Conservation (phyloP, 2,888 invertebrate genomes). For the Blastobasis lacticolella region DNA sequence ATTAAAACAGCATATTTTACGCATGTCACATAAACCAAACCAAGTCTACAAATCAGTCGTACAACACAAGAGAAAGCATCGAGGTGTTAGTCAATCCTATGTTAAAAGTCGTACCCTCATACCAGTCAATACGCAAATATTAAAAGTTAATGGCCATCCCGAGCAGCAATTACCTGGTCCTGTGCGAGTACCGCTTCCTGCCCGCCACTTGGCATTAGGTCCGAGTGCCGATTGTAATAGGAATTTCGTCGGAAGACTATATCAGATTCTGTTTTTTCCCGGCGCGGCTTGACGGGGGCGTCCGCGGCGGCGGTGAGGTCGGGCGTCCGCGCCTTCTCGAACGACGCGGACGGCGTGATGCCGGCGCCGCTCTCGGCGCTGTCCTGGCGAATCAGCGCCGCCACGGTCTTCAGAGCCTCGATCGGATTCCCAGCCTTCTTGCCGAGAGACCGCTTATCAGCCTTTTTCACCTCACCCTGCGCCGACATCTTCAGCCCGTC, state of each 20-base stretch:
- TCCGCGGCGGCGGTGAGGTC: constrained; percentile 45
- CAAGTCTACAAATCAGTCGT: constrained; percentile 5
- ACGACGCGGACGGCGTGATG: constrained; percentile 44
- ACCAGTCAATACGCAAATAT: constrained; percentile 50
- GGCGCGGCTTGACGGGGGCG: constrained; percentile 76
- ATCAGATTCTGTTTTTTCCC: constrained; percentile 93
- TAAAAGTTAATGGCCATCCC: constrained; percentile 60
- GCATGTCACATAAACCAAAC: constrained; percentile 37
- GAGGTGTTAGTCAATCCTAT: constrained; percentile 47
- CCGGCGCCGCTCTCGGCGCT: constrained; percentile 43
- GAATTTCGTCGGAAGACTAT: constrained; percentile 81
- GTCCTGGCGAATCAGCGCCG: constrained; percentile 57
- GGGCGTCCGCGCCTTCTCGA: constrained; percentile 51
- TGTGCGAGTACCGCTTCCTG: constrained; percentile 73
- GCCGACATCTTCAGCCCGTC: constrained; percentile 65
- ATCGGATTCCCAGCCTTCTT: constrained; percentile 48
- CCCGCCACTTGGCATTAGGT: constrained; percentile 56
- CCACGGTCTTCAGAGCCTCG: constrained; percentile 60
- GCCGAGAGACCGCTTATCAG: constrained; percentile 35
- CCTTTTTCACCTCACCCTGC: constrained; percentile 52
- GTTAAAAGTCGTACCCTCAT: constrained; percentile 63
- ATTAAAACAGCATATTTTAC: constrained; percentile 12
- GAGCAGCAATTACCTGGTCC: constrained; percentile 68
- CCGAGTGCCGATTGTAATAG: constrained; percentile 59
- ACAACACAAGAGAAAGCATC: no score